These are phyloP conservation scores for Numida meleagris DNA, from an alignment of 2,113 vertebrate species.

Conservation along the genomic window DNA sequence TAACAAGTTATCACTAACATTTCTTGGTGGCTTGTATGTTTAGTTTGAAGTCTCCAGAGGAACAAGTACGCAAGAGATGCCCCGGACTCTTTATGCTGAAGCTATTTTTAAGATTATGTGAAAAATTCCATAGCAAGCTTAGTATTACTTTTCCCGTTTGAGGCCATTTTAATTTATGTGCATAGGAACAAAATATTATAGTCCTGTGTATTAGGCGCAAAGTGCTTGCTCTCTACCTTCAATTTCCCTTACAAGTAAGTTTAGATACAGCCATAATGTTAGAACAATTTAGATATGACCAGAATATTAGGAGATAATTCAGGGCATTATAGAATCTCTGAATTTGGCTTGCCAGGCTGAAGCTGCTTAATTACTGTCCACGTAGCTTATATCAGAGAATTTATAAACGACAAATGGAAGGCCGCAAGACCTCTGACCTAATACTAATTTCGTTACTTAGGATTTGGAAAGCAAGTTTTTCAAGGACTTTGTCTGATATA, in stretches of 20 bases:
- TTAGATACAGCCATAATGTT: not conserved
- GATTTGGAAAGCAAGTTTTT: not conserved
- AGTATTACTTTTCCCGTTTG: not conserved
- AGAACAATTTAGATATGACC: not conserved
- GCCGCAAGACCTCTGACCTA: not conserved
- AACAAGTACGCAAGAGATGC: not conserved
- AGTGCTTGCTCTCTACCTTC: not conserved
- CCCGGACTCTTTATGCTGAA: not conserved
- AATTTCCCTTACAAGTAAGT: not conserved
- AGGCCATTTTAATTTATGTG: not conserved
- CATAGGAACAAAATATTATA: not conserved
- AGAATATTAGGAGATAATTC: conserved; percentile 12
- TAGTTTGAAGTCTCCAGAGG: not conserved
- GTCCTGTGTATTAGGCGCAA: not conserved
- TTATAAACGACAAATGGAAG: not conserved
- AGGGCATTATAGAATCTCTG: not conserved
- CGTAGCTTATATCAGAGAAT: not conserved
- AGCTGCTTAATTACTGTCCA: not conserved
- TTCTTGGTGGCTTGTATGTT: not conserved
- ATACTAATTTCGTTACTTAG: not conserved
- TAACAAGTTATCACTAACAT: not conserved
- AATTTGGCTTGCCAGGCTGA: conserved; percentile 11
- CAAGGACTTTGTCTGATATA: not conserved
- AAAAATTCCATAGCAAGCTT: not conserved
- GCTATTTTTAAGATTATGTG: not conserved